Evolutionary conservation across 37 sponge, comb jelly and placozoan species (phyloP).

Genomic region (Dysidea cf. avara): DNA sequence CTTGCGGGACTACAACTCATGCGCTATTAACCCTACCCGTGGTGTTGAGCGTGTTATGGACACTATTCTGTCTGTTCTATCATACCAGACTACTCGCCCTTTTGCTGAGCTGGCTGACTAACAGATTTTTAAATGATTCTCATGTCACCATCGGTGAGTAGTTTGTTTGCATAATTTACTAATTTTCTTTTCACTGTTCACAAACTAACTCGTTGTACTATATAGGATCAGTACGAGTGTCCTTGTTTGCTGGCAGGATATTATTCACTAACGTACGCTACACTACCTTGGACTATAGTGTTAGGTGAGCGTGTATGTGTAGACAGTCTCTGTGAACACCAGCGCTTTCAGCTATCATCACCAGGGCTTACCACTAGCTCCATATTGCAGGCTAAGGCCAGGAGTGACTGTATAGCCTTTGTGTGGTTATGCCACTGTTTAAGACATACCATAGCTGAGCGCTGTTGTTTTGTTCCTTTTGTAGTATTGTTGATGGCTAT

Average conservation of each 20-base stretch:
- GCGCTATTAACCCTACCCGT: conserved; percentile 38
- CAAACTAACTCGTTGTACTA: too few relatives aligned
- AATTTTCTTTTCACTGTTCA: not conserved
- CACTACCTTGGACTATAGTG: conserved; percentile 40
- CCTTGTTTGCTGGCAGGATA: conserved; percentile 44
- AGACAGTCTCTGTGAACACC: too few relatives aligned
- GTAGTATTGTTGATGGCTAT: conserved; percentile 65
- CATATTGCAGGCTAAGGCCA: too few relatives aligned
- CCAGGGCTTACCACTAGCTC: too few relatives aligned
- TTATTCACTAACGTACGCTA: conserved; percentile 59
- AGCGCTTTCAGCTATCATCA: too few relatives aligned
- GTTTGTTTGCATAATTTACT: not conserved
- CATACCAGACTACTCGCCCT: conserved; percentile 29
- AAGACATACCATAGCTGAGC: too few relatives aligned
- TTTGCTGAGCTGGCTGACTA: conserved; percentile 21
- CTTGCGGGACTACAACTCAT: not conserved
- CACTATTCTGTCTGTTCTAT: conserved; percentile 45
- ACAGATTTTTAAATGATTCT: conserved; percentile 41
- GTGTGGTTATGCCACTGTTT: too few relatives aligned
- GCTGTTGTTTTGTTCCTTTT: too few relatives aligned
- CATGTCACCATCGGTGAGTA: conserved; percentile 52
- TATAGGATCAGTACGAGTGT: conserved; percentile 46
- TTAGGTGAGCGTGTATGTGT: conserved; percentile 44
- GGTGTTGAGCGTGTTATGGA: conserved; percentile 52
- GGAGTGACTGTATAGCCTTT: too few relatives aligned